These are phyloP conservation scores for Xylophagus ater DNA, from an alignment of 2,888 invertebrate species.

Conservation along the genomic window DNA sequence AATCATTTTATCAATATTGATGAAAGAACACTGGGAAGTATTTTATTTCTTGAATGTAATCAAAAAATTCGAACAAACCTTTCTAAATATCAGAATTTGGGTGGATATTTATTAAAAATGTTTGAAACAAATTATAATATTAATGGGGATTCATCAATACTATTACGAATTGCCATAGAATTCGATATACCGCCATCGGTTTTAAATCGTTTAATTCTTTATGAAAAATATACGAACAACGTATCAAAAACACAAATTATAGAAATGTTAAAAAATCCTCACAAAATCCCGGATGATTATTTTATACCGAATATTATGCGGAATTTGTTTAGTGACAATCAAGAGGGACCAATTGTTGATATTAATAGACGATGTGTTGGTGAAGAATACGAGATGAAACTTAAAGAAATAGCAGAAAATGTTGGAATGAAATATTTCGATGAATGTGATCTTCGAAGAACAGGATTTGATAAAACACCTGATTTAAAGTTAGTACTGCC, in stretches of 20 bases:
- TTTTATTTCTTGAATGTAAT: slow-evolving; percentile 54
- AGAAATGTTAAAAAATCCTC: slow-evolving; percentile 30
- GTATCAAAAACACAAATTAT: slow-evolving; percentile 25
- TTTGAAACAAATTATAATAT: slow-evolving; percentile 9
- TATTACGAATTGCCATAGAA: slow-evolving; percentile 27
- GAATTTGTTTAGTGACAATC: slow-evolving; percentile 70
- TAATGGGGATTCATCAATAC: no score
- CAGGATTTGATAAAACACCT: slow-evolving; percentile 91
- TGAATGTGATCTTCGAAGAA: slow-evolving; percentile 66
- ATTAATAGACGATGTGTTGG: slow-evolving; percentile 68
- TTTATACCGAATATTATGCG: slow-evolving; percentile 38
- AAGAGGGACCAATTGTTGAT: slow-evolving; percentile 74
- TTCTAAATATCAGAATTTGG: slow-evolving; percentile 2
- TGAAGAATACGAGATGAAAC: slow-evolving; percentile 70
- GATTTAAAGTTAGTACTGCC: slow-evolving; percentile 86
- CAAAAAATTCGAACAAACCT: slow-evolving; percentile 46
- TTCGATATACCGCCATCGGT: slow-evolving; percentile 28
- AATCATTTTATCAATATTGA: slow-evolving; percentile 47
- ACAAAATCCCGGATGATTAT: slow-evolving; percentile 28
- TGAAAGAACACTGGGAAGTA: slow-evolving; percentile 54
- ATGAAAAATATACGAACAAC: slow-evolving; percentile 28
- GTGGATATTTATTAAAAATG: slow-evolving; percentile 4
- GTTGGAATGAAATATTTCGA: slow-evolving; percentile 54
- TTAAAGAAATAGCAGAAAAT: slow-evolving; percentile 35
- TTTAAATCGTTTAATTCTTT: slow-evolving; percentile 29